Conservation (phyloP, 2,113 vertebrate genomes). For the Lampris incognitus region DNA sequence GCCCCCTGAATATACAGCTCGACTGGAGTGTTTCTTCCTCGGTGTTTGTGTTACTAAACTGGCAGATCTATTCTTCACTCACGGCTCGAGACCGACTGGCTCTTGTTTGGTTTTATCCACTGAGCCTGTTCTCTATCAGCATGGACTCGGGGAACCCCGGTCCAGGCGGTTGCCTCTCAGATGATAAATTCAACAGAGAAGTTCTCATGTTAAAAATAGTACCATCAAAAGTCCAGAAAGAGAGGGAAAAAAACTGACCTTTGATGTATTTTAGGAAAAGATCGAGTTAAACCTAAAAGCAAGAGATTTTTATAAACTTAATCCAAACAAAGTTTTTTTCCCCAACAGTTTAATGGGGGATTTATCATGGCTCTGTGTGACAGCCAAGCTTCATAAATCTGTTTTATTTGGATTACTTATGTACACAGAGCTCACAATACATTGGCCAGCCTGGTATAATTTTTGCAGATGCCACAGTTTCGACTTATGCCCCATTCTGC, state of each 20-base stretch:
- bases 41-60: constrained; percentile 13
- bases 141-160: not conserved
- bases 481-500: constrained; percentile 16
- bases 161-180: constrained; percentile 20
- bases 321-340: constrained; percentile 65
- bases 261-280: constrained; percentile 33
- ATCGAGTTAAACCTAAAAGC: constrained; percentile 38
- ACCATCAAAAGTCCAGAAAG: constrained; percentile 34
- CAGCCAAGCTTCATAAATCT: constrained; percentile 72
- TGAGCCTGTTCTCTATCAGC: constrained; percentile 37
- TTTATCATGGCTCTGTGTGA: constrained; percentile 65
- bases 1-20: not conserved
- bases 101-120: constrained; percentile 7
- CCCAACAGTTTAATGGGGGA: constrained; percentile 30
- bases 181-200: constrained; percentile 22
- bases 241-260: constrained; percentile 13
- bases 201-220: not conserved
- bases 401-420: constrained; percentile 68
- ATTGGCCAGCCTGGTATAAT: constrained; percentile 53
- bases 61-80: constrained; percentile 9
- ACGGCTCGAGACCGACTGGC: constrained; percentile 6
- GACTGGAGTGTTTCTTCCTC: not conserved
- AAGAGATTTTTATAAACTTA: constrained; percentile 46
- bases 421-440: constrained; percentile 62
- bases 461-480: constrained; percentile 40